These are phyloP conservation scores for Spizella passerina DNA, from an alignment of 2,797 vertebrate species.

Conservation along the genomic window DNA sequence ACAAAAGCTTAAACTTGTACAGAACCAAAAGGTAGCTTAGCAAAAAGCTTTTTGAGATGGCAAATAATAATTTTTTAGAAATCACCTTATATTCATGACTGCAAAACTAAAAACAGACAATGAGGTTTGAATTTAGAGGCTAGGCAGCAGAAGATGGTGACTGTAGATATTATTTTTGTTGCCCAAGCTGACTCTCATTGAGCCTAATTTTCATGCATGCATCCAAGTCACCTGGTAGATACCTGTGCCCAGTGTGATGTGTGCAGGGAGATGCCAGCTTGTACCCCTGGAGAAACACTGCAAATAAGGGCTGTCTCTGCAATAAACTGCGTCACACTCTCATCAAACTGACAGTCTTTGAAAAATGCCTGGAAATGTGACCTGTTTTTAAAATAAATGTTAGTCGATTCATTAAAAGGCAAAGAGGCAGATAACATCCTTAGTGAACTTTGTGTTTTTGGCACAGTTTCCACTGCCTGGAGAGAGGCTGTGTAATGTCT, in stretches of 20 bases:
- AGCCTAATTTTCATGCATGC: not conserved
- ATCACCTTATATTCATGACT: fast-evolving
- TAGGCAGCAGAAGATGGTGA: not conserved
- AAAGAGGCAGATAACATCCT: not conserved
- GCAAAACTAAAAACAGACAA: not conserved
- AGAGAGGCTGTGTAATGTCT: not conserved
- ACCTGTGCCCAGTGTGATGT: not conserved
- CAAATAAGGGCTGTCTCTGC: not conserved
- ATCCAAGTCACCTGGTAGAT: not conserved
- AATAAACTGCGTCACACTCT: not conserved
- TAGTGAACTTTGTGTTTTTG: not conserved
- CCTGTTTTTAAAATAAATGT: not conserved
- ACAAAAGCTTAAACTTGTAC: not conserved
- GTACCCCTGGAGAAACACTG: not conserved
- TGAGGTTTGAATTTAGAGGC: not conserved
- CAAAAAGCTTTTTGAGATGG: not conserved
- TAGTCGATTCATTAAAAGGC: not conserved
- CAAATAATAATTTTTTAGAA: not conserved
- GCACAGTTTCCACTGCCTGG: not conserved
- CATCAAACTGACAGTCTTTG: not conserved
- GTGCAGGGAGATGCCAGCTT: not conserved
- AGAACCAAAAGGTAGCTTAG: not conserved
- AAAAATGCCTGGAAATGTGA: not conserved
- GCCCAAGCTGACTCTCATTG: not conserved
- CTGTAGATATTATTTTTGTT: not conserved